Evolutionary conservation across 2,888 invertebrate genomes (phyloP).

Genomic region (Uloborus plumipes): DNA sequence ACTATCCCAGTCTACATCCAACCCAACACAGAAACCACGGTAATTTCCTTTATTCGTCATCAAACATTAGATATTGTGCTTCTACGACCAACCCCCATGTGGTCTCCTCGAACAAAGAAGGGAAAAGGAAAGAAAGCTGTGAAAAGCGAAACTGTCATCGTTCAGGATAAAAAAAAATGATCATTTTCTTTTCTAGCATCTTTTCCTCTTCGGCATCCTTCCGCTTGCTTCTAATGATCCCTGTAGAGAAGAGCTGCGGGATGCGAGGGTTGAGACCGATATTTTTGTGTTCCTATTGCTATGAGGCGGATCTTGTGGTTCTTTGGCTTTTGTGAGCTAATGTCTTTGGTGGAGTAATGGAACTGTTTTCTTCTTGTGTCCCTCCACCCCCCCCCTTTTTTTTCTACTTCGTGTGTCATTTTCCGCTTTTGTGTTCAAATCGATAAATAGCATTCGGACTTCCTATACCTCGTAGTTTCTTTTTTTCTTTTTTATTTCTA

Average conservation of each 20-base stretch:
- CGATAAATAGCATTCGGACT: no score
- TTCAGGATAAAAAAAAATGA: constrained; percentile 7
- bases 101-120: constrained; percentile 21
- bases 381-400: background rate
- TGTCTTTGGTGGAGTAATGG: constrained; percentile 47
- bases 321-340: constrained; percentile 25
- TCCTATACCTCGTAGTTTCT: no score
- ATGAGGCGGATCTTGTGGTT: constrained; percentile 31
- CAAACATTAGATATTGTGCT: constrained; percentile 19
- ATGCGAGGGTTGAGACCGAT: constrained; percentile 56
- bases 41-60: constrained; percentile 5
- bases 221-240: constrained; percentile 61
- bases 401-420: constrained; percentile 1
- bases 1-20: no score
- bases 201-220: constrained; percentile 58
- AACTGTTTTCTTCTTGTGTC: background rate
- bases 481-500: no score
- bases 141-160: constrained; percentile 58
- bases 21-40: background rate
- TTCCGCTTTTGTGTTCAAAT: no score
- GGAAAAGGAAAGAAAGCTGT: constrained; percentile 27
- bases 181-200: constrained; percentile 28
- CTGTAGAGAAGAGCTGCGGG: constrained; percentile 47
- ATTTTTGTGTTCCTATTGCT: constrained; percentile 21
- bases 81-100: constrained; percentile 11